Conservation (phyloP, 2,113 vertebrate genomes). For the Morone saxatilis region DNA sequence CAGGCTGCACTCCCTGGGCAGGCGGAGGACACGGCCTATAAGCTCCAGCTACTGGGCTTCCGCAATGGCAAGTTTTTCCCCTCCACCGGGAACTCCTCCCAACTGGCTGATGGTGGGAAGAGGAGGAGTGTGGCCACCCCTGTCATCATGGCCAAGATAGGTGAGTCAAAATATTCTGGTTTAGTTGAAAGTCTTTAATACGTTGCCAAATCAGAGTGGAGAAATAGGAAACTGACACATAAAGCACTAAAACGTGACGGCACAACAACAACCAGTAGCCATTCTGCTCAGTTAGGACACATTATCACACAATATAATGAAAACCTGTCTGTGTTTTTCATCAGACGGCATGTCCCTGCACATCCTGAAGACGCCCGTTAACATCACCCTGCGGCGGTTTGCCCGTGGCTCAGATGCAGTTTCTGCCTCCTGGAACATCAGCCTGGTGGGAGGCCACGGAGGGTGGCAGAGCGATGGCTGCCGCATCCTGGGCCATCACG, state of each 20-base stretch:
- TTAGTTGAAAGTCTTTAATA: not conserved
- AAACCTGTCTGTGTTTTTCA: not conserved
- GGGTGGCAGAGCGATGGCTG: constrained; percentile 95
- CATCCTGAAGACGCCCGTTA: constrained; percentile 86
- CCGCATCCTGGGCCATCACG: constrained; percentile 89
- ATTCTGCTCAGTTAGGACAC: not conserved
- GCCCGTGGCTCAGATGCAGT: constrained; percentile 91
- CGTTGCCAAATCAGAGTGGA: not conserved
- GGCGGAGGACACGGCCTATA: constrained; percentile 88
- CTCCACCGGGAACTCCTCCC: constrained; percentile 91
- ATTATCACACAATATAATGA: not conserved
- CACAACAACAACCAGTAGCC: not conserved
- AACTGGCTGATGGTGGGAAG: constrained; percentile 90
- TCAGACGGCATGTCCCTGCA: constrained; percentile 87
- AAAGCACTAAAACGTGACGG: not conserved
- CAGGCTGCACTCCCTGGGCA: constrained; percentile 85
- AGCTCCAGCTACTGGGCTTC: constrained; percentile 95
- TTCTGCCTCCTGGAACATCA: constrained; percentile 94
- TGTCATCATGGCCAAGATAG: constrained; percentile 94
- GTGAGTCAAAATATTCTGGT: constrained; percentile 75
- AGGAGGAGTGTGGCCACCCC: constrained; percentile 93
- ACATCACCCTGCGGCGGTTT: constrained; percentile 91
- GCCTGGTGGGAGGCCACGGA: constrained; percentile 90
- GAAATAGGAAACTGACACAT: not conserved
- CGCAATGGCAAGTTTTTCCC: constrained; percentile 98